Evolutionary conservation across 1,140 invertebrate species (phyloP), one percentile per base, ranked within the genome.

Genomic region (Ephestia elutella): DNA sequence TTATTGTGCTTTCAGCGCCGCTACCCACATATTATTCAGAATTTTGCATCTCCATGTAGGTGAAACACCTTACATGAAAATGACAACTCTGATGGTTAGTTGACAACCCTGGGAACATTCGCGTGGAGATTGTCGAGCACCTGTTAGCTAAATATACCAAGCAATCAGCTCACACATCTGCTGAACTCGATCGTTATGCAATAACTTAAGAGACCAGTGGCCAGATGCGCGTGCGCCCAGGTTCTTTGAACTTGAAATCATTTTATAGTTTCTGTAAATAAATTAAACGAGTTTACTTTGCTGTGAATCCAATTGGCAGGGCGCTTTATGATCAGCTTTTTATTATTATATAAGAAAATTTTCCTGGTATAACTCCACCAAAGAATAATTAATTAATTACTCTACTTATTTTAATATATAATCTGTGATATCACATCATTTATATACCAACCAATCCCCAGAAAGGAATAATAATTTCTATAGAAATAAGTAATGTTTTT

Each of bases 111-210:
- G 68, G 28, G 10, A 4, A 13, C n/a, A 59, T 75, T 49, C 83
- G 84, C 81, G 83, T 83, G 83, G 74, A 66, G 65, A 51, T 54
- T 50, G 48, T 3, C 55, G 28, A 69, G 60, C 84, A 87, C 82
- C 82, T 87, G 84, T 87, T 78, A 65, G 71, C 72, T 81, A 80
- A 75, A 75, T 79, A 78, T 82, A 78, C 66, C 71, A 19, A 66
- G 76, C 78, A 85, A 87, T 85, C 80, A 83, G 74, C 78, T 71
- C 66, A 67, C 58, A 63, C 84, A 87, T 82, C 84, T 87, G 84
- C 82, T 62, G 55, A 59, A 49, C 71, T 77, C 75, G 82, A 79
- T 80, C 79, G 84, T 87, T 85, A 82, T 72, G 84, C 82, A 86
- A 85, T 84, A 80, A 82, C 69, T 82, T 68, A 75, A n/a, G 59